These are phyloP conservation scores for Tolmerus cingulatus DNA, from an alignment of 2,888 invertebrate genomes.

Conservation along the genomic window DNA sequence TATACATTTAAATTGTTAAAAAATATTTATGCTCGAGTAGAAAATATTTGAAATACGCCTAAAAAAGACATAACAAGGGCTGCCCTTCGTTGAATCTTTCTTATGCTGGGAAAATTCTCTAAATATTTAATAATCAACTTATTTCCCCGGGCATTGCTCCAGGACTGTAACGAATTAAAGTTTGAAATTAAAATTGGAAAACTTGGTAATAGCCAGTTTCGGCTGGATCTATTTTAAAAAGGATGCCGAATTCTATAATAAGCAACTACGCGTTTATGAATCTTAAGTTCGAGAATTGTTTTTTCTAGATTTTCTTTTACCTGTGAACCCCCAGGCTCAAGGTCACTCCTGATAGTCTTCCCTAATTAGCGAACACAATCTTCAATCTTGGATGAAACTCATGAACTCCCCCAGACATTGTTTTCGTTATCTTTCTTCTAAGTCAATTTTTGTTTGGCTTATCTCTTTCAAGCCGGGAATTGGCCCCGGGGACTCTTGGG, in stretches of 20 bases:
- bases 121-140: not conserved
- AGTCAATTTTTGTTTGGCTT: not conserved
- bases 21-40: too few relatives aligned
- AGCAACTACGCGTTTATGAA: not conserved
- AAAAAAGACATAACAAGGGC: not conserved
- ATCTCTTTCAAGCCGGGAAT: not conserved
- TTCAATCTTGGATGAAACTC: not conserved
- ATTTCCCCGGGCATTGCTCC: not conserved
- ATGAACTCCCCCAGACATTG: not conserved
- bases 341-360: not conserved
- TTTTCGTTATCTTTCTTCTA: not conserved
- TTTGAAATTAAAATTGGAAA: not conserved
- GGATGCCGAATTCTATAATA: not conserved
- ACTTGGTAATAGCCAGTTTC: not conserved
- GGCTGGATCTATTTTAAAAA: not conserved
- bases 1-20: too few relatives aligned
- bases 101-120: not conserved
- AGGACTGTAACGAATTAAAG: not conserved
- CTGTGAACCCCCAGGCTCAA: not conserved
- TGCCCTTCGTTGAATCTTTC: not conserved
- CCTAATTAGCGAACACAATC: not conserved
- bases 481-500: not conserved
- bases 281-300: not conserved
- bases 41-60: not conserved
- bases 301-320: not conserved